Conservation (phyloP, 2,888 invertebrate species). For the Morpho deidamia region DNA sequence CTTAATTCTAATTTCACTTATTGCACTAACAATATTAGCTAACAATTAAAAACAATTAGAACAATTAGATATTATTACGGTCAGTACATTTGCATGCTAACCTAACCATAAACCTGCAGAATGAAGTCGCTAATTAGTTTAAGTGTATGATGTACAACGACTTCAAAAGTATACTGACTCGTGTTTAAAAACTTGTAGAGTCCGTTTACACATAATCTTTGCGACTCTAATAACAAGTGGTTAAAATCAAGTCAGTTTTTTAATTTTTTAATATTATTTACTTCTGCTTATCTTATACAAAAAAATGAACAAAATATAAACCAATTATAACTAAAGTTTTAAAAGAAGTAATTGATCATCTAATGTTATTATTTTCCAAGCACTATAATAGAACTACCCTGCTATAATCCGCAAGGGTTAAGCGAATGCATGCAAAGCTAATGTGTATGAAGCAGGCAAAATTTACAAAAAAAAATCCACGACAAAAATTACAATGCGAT, state of each 20-base stretch:
- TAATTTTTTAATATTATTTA: no score
- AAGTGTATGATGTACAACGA: conserved; percentile 13
- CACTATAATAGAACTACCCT: no score
- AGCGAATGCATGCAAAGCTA: no score
- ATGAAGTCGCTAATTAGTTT: conserved; percentile 25
- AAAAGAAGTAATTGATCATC: no score
- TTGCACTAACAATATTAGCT: background rate
- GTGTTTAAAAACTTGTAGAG: conserved; percentile 1
- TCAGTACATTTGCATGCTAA: background rate
- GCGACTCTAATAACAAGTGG: background rate
- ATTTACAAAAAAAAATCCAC: no score
- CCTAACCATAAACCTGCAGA: conserved; percentile 11
- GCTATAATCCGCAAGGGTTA: no score
- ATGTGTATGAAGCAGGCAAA: no score
- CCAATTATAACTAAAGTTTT: no score
- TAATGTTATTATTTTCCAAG: no score
- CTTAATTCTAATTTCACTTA: background rate
- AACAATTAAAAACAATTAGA: conserved; percentile 19
- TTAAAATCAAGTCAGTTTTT: background rate
- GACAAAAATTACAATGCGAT: no score
- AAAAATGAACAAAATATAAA: no score
- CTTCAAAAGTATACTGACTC: conserved; percentile 6
- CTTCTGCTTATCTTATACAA: no score
- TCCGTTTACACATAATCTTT: background rate
- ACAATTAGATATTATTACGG: conserved; percentile 23